Conservation (phyloP, 2,113 vertebrate genomes). For the Sporophila hypoxantha region DNA sequence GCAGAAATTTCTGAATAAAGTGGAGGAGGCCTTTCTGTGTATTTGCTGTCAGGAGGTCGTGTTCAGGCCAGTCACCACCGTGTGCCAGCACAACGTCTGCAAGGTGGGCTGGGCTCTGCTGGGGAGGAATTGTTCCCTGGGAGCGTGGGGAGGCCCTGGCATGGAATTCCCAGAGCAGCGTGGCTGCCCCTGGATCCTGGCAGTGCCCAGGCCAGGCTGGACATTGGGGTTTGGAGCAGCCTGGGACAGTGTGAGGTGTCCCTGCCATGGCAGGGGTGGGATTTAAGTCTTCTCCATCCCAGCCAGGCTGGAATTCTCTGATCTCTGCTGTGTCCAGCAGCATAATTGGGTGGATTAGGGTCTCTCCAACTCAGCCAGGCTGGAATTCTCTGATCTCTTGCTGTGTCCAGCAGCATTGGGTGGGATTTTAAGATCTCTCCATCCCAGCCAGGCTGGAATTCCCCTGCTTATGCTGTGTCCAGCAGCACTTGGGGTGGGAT, state of each 20-base stretch:
- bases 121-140: not conserved
- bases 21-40: constrained; percentile 90
- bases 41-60: constrained; percentile 98
- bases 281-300: accelerated
- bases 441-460: not conserved
- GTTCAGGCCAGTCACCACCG: constrained; percentile 86
- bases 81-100: constrained; percentile 95
- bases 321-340: no score
- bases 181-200: not conserved
- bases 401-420: no score
- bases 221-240: not conserved
- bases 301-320: no score
- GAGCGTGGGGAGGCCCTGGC: accelerated
- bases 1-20: constrained; percentile 90
- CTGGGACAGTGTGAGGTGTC: not conserved
- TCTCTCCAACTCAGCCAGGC: no score
- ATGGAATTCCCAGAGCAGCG: not conserved
- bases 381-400: no score
- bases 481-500: not conserved
- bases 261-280: not conserved
- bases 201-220: not conserved
- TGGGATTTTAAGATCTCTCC: no score
- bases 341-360: no score
- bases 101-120: constrained; percentile 72
- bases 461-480: not conserved